A percentile compares a stretch with the other conserved stretches of the same genome.
phyloP scores from a whole-genome alignment of 2,113 vertebrate genomes.

The Terrapene triunguis region DNA sequence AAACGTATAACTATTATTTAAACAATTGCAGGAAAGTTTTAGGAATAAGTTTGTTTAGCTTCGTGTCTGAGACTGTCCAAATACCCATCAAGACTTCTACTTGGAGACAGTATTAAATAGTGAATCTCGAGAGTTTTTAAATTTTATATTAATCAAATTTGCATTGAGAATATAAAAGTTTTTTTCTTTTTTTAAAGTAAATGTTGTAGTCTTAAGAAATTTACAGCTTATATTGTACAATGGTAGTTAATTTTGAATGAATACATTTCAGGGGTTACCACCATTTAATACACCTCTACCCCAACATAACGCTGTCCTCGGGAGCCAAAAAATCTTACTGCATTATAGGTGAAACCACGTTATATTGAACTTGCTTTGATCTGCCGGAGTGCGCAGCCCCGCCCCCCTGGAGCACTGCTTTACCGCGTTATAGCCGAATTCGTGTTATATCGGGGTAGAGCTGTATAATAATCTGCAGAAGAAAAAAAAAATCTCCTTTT shows the following conservation, averaged over 20 bases:
- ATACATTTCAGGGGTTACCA: background rate
- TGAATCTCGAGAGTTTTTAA: fast-evolving
- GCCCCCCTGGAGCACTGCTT: no score
- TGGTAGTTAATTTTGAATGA: constrained; percentile 30
- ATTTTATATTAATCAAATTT: background rate
- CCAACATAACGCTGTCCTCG: no score
- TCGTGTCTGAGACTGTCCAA: background rate
- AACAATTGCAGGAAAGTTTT: background rate
- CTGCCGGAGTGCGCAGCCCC: no score
- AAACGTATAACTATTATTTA: background rate
- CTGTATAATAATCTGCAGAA: background rate
- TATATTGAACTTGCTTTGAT: no score
- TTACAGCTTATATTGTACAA: fast-evolving
- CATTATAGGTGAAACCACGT: no score
- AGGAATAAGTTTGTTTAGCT: background rate
- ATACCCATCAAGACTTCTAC: background rate
- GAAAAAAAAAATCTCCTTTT: background rate
- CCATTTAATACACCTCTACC: background rate
- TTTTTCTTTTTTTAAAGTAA: background rate
- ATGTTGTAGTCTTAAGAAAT: background rate
- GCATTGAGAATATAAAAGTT: background rate
- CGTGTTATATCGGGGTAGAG: no score
- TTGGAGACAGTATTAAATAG: background rate
- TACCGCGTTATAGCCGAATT: no score
- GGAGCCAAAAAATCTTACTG: no score